Base-by-base conservation (phyloP, 2,797 vertebrate genomes). In the Sylvilagus floridanus region DNA sequence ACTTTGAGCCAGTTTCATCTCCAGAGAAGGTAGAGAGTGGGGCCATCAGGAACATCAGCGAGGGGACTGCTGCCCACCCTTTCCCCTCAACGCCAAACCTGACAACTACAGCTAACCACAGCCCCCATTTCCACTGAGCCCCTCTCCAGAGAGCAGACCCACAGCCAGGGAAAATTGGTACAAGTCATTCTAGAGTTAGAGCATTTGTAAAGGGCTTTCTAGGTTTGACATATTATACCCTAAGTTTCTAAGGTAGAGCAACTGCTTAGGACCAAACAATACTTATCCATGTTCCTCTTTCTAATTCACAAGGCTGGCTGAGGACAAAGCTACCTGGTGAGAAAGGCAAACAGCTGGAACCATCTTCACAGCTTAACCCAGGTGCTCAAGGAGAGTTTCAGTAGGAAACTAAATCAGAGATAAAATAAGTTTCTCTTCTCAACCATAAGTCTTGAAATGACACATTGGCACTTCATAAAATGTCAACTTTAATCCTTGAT, bases 371-470 rank as follows among this genome's bases (percentile, higher is more conserved):
- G 62, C 83, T 93, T 76, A 73, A 72, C 9, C 35, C 50, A 16
- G 47, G 14, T 7, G 30, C 42, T 92, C 65, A 62, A 79, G 42
- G 79, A 57, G 13, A 63, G 32, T 78, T 72, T 84, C 19, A 6
- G 24, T 57, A 69, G 84, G 65, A 86, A 96, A 91, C 91, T 52
- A 69, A 94, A 63, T 63, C 30, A 84, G 68, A 66, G 72, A 84
- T 62, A 65, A 76, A 85, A 69, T 60, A 60, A 60, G 79, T 52
- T 88, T 86, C n/a, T 35, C 13, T 71, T 57, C 22, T 88, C 4
- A 37, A 42, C 32, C 21, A 7, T 28, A 62, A 87, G 81, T 87
- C 77, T 37, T 9, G 32, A 92, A 90, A 22, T 69, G 37, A 73
- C 28, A 71, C 4, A 11, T n/a, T 13, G 32, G 21, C 66, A 19